These are phyloP conservation scores for Scolopax bukidnonensis DNA, from an alignment of 2,797 vertebrate genomes.

Conservation along the genomic window DNA sequence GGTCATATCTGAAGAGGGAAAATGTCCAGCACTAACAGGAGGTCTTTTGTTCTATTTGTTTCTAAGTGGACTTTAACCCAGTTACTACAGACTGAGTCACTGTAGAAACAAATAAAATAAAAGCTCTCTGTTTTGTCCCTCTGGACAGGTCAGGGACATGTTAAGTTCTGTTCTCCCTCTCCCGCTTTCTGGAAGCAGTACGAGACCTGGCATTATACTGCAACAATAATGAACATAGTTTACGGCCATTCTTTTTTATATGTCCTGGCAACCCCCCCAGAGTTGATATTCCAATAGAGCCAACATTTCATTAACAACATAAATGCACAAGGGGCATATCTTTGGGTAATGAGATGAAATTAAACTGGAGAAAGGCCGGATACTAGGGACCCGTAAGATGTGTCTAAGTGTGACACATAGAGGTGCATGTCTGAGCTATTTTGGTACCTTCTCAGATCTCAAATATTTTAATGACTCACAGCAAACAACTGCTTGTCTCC, in stretches of 20 bases:
- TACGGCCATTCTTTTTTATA: slow-evolving; percentile 44
- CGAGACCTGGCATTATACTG: slow-evolving; percentile 11
- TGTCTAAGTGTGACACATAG: neutral
- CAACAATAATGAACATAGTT: slow-evolving; percentile 44
- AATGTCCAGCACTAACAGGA: slow-evolving; percentile 83
- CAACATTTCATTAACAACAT: slow-evolving; percentile 51
- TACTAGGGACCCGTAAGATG: neutral
- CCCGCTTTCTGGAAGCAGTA: slow-evolving; percentile 31
- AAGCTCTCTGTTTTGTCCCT: slow-evolving; percentile 75
- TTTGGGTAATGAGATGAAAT: slow-evolving; percentile 31
- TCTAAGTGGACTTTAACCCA: slow-evolving; percentile 84
- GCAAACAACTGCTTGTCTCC: neutral
- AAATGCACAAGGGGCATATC: neutral
- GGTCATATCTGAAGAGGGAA: slow-evolving; percentile 82
- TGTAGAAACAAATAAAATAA: slow-evolving; percentile 82
- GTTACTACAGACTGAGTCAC: slow-evolving; percentile 83
- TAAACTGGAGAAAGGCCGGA: neutral
- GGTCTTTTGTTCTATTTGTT: slow-evolving; percentile 81
- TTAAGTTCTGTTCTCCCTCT: slow-evolving; percentile 54
- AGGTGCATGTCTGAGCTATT: slow-evolving; percentile 23
- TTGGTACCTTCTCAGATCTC: neutral
- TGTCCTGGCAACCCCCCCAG: slow-evolving; percentile 30
- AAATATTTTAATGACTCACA: slow-evolving; percentile 3
- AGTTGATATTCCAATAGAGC: slow-evolving; percentile 33
- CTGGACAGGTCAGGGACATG: slow-evolving; percentile 74